A percentile compares a stretch with the other conserved stretches of the same genome.
phyloP scores from a whole-genome alignment of 2,113 vertebrate genomes.

The Kryptolebias marmoratus region DNA sequence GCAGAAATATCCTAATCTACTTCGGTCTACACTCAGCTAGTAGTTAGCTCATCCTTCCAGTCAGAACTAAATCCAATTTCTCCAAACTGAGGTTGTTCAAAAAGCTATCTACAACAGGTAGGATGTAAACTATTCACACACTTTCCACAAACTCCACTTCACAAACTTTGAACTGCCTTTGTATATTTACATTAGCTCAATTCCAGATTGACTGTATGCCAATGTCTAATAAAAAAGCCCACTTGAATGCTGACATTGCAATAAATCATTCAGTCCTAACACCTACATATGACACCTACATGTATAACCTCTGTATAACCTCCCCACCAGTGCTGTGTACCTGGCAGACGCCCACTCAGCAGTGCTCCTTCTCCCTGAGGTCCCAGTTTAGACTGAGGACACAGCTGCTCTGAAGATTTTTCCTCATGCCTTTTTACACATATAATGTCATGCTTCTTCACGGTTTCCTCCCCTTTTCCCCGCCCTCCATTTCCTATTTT shows the following conservation, averaged over 20 bases:
- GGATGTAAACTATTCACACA: too few species aligned
- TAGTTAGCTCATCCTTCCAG: too few species aligned
- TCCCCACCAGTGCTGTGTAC: constrained; percentile 46
- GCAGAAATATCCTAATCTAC: too few species aligned
- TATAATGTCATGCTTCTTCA: constrained; percentile 33
- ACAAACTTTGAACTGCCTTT: background rate
- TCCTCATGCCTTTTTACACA: constrained; percentile 60
- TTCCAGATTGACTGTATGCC: constrained; percentile 19
- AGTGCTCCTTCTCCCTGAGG: constrained; percentile 54
- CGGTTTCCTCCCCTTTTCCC: background rate
- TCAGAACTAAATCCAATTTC: too few species aligned
- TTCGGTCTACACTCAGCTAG: too few species aligned
- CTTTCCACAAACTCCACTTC: too few species aligned
- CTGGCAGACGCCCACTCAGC: constrained; percentile 70
- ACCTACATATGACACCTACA: constrained; percentile 62
- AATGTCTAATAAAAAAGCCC: constrained; percentile 37
- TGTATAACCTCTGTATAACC: constrained; percentile 54
- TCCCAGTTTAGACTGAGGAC: constrained; percentile 54
- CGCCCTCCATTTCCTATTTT: background rate
- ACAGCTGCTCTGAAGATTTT: constrained; percentile 71
- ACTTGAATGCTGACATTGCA: constrained; percentile 25
- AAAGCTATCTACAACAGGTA: too few species aligned
- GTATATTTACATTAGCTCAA: constrained; percentile 19
- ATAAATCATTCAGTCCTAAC: constrained; percentile 60
- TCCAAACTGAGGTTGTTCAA: too few species aligned